These are phyloP conservation scores for Mycetomoellerius zeteki DNA, from an alignment of 1,140 invertebrate species.

Conservation along the genomic window DNA sequence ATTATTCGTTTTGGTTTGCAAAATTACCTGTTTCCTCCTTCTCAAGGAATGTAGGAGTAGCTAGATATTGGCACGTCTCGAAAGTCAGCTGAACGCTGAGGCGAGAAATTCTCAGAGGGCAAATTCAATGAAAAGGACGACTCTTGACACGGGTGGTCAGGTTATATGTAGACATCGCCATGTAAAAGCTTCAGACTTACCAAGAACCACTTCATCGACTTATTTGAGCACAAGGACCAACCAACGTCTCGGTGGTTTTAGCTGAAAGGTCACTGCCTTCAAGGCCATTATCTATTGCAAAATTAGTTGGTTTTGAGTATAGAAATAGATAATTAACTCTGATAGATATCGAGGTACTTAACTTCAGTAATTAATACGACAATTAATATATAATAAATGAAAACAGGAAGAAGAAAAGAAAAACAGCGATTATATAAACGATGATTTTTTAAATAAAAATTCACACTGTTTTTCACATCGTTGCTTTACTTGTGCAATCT, in stretches of 20 bases:
- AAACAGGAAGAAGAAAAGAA: background rate
- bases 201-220: constrained; percentile 38
- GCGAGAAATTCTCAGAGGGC: background rate
- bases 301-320: background rate
- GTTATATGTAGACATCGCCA: background rate
- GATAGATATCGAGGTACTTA: background rate
- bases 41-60: background rate
- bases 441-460: background rate
- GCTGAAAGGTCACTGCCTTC: background rate
- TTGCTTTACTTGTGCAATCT: background rate
- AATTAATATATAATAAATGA: background rate
- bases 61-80: background rate
- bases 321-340: constrained; percentile 11
- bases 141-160: constrained; percentile 16
- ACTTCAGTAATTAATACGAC: background rate
- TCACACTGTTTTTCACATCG: background rate
- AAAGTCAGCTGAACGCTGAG: background rate
- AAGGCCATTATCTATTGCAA: background rate
- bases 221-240: background rate
- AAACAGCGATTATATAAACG: background rate
- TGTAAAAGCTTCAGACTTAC: background rate
- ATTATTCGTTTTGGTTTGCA: constrained; percentile 66
- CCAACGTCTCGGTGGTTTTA: background rate
- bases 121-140: background rate
- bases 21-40: background rate